Evolutionary conservation across 2,797 vertebrate species (phyloP), one percentile per base, ranked within the genome.

Genomic region (Enteromius viviparus): DNA sequence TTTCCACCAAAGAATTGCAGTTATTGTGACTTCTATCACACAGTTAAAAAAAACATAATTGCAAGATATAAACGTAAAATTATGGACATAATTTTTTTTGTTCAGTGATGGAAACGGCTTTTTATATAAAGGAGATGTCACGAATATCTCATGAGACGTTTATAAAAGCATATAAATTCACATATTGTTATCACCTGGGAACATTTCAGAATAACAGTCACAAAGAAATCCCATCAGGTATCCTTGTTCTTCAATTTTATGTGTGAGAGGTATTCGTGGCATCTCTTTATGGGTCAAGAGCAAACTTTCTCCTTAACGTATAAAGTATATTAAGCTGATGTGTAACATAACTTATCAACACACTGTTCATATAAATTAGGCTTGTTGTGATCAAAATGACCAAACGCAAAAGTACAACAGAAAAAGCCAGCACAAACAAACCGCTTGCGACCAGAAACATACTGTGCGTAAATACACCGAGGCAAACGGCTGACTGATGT

Each of bases 401-500:
- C 94, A 92, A 94, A 94, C 2, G 95, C 90, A 94, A 92, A 95
- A 94, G 91, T 90, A 89, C 93, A 93, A 92, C 95, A 92, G 95
- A 98, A 97, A 96, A 96, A 98, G 96, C 96, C 96, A 96, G 96
- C 95, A 98, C 96, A 97, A 97, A 96, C 93, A 95, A 88, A 90
- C 90, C 92, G 92, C 86, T 17, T 1, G 47, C 3, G 19, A 19
- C 66, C 68, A 6, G 37, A 71, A 80, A 72, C 68, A 80, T 29
- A 62, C 68, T 34, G 66, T 45, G 40, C 14, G 9, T 47, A 26
- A 49, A 79, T 6, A 55, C 64, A 62, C 51, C 11, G 4, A 29
- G 11, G 12, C 34, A 7, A 40, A 42, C 1, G 37, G 42, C 0
- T 49, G 6, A 71, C 21, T 5, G 37, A 68, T 42, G 21, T n/a